A percentile compares a stretch with the other conserved stretches of the same genome.
phyloP scores from a whole-genome alignment of 2,797 vertebrate genomes.

The Passerculus sandwichensis region DNA sequence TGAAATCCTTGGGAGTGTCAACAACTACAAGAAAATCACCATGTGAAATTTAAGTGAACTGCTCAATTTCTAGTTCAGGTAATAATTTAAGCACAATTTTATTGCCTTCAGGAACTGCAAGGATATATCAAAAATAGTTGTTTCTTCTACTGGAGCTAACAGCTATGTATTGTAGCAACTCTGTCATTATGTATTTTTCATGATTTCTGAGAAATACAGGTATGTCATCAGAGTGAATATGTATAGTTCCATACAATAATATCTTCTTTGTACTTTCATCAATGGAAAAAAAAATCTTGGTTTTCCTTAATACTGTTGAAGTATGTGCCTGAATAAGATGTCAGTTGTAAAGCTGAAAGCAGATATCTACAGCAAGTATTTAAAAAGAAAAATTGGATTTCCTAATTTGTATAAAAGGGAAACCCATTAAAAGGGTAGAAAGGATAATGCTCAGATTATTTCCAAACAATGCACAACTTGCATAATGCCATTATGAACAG shows the following conservation, averaged over 20 bases:
- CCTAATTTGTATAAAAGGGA: constrained; percentile 74
- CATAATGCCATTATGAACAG: constrained; percentile 75
- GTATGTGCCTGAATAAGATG: constrained; percentile 53
- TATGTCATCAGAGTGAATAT: not conserved
- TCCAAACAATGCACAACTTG: constrained; percentile 75
- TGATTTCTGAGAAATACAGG: constrained; percentile 44
- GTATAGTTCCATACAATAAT: not conserved
- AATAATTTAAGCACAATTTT: not conserved
- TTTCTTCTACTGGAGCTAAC: not conserved
- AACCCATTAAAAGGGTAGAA: constrained; percentile 37
- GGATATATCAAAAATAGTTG: not conserved
- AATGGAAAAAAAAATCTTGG: constrained; percentile 27
- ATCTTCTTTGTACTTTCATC: constrained; percentile 56
- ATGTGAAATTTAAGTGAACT: not conserved
- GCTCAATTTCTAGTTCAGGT: not conserved
- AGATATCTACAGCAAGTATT: constrained; percentile 69
- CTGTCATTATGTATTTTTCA: not conserved
- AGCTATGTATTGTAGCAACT: not conserved
- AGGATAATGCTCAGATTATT: constrained; percentile 75
- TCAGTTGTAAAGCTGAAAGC: constrained; percentile 74
- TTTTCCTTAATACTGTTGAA: constrained; percentile 62
- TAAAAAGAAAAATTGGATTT: constrained; percentile 72
- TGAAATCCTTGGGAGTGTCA: not conserved
- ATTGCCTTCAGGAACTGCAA: not conserved
- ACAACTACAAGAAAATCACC: not conserved